Conservation (phyloP, 37 sponge, comb jelly and placozoan genomes). For the Beroe ovata region DNA sequence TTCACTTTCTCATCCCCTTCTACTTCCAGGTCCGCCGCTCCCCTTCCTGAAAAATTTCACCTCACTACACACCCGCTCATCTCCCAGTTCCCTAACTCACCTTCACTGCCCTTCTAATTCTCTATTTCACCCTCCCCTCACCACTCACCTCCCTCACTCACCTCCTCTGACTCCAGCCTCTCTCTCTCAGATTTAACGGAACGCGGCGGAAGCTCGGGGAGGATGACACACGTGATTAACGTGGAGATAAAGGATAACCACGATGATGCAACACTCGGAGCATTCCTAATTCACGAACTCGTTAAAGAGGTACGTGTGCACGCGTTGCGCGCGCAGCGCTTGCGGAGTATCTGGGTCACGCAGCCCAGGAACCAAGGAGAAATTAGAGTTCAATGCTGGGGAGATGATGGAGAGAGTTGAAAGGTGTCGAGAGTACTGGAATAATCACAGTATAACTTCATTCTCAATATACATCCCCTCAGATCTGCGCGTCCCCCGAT, state of each 20-base stretch:
- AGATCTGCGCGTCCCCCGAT: conserved; percentile 77
- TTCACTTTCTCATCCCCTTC: too few relatives aligned
- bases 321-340: too few relatives aligned
- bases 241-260: conserved; percentile 95
- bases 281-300: conserved; percentile 84
- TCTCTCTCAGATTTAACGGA: conserved; percentile 19
- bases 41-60: too few relatives aligned
- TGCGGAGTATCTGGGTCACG: too few relatives aligned
- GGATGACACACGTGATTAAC: conserved; percentile 84
- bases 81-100: neutral
- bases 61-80: too few relatives aligned
- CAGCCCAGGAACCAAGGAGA: too few relatives aligned
- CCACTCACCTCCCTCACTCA: neutral
- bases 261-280: conserved; percentile 95
- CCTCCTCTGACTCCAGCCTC: neutral
- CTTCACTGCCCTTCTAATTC: neutral
- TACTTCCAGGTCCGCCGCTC: too few relatives aligned
- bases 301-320: conserved; percentile 83
- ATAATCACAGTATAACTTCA: too few relatives aligned
- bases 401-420: too few relatives aligned
- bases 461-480: too few relatives aligned
- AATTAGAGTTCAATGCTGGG: too few relatives aligned
- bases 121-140: neutral
- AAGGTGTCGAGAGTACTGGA: too few relatives aligned
- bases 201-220: conserved; percentile 1